phyloP scores from a whole-genome alignment of 2,888 invertebrate genomes.

The Drosophila suboccidentalis region DNA sequence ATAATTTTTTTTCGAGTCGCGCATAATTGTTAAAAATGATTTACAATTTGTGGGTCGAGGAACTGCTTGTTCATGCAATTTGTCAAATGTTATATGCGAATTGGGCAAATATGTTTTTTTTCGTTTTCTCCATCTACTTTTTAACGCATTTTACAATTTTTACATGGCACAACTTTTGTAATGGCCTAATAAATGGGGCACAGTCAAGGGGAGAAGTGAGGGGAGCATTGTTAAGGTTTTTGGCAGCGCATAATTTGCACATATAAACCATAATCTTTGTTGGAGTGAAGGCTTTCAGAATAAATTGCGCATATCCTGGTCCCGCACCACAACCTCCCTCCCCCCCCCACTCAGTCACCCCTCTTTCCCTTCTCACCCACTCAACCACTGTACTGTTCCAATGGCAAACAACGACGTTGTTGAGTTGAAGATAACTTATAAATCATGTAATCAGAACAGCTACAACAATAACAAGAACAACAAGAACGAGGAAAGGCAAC shows the following conservation, averaged over 20 bases:
- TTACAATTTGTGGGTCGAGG: constrained; percentile 56
- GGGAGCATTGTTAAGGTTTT: constrained; percentile 35
- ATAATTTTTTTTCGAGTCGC: constrained; percentile 47
- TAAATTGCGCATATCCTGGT: constrained; percentile 69
- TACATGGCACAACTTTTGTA: constrained; percentile 42
- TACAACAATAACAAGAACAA: constrained; percentile 35
- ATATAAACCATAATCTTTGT: constrained; percentile 79
- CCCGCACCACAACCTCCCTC: background rate
- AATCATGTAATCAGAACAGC: constrained; percentile 77
- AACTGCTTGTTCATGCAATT: constrained; percentile 28
- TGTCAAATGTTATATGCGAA: constrained; percentile 56
- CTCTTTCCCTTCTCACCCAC: background rate
- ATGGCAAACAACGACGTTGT: constrained; percentile 57
- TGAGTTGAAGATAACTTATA: constrained; percentile 77
- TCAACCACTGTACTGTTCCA: constrained; percentile 23
- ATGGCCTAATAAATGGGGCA: constrained; percentile 46
- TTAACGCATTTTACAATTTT: constrained; percentile 40
- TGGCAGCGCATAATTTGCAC: constrained; percentile 70
- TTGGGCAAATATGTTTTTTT: constrained; percentile 70
- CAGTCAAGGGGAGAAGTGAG: background rate
- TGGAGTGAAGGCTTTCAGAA: constrained; percentile 57
- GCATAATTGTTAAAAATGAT: constrained; percentile 76
- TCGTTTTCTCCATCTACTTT: constrained; percentile 3
- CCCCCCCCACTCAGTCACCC: background rate
- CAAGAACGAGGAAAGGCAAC: constrained; percentile 31